These are phyloP conservation scores for Pangasianodon hypophthalmus DNA, from an alignment of 2,113 vertebrate species.

Conservation along the genomic window DNA sequence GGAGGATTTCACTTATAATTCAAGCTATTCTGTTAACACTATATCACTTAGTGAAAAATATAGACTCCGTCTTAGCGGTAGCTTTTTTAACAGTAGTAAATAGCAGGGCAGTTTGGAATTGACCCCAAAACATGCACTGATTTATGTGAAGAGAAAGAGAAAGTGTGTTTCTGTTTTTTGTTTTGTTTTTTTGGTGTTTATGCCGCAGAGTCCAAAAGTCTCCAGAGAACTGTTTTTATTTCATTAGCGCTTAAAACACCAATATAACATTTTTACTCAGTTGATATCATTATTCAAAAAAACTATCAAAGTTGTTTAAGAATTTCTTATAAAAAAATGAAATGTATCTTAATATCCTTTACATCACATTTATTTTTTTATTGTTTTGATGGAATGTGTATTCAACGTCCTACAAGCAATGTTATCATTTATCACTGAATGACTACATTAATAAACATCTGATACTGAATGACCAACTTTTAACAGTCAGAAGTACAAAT, in stretches of 20 bases:
- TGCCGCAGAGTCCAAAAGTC: neutral
- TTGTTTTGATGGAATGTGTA: neutral
- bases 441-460: neutral
- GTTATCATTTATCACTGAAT: neutral
- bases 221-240: neutral
- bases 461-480: neutral
- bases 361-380: neutral
- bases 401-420: neutral
- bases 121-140: slow-evolving; percentile 41
- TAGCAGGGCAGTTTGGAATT: slow-evolving; percentile 6
- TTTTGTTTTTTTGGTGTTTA: neutral
- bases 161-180: neutral
- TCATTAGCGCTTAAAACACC: neutral
- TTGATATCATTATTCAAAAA: neutral
- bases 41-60: slow-evolving; percentile 13
- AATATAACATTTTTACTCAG: neutral
- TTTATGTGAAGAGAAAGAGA: neutral
- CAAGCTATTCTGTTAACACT: slow-evolving; percentile 8
- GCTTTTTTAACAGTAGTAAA: slow-evolving; percentile 38
- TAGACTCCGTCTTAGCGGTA: neutral
- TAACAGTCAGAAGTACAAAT: neutral
- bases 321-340: neutral
- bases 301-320: neutral
- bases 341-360: neutral
- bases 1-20: neutral